Conservation (phyloP, 2,797 vertebrate genomes). For the Gymnocypris eckloni region DNA sequence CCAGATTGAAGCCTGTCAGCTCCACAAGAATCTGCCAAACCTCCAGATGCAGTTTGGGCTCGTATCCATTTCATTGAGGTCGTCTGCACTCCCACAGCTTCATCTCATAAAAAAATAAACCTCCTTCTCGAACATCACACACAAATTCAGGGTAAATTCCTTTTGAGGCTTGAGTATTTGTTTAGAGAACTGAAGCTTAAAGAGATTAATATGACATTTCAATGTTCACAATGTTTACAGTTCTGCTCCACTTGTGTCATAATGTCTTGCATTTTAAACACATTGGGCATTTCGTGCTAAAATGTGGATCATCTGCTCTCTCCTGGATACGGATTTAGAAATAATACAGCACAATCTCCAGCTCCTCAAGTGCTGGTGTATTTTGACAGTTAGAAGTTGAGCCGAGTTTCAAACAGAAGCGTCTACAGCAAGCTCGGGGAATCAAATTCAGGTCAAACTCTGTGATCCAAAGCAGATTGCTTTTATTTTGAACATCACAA, state of each 20-base stretch:
- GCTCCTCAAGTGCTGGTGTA: constrained; percentile 31
- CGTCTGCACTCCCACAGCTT: constrained; percentile 43
- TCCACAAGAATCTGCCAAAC: not conserved
- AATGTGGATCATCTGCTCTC: constrained; percentile 45
- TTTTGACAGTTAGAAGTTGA: constrained; percentile 53
- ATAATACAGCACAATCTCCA: constrained; percentile 33
- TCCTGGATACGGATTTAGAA: constrained; percentile 48
- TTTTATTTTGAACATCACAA: constrained; percentile 57
- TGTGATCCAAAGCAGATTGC: constrained; percentile 62
- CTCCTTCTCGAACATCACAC: constrained; percentile 43
- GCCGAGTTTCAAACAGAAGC: constrained; percentile 8
- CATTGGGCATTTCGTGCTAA: constrained; percentile 32
- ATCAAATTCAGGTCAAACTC: constrained; percentile 58
- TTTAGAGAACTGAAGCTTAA: constrained; percentile 47
- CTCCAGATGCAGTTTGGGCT: constrained; percentile 45
- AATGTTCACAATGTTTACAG: constrained; percentile 44
- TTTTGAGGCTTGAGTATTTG: constrained; percentile 43
- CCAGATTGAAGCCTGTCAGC: constrained; percentile 11
- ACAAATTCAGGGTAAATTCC: constrained; percentile 35
- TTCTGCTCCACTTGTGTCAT: constrained; percentile 47
- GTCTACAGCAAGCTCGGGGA: constrained; percentile 37
- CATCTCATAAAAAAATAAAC: constrained; percentile 42
- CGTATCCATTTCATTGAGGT: constrained; percentile 45
- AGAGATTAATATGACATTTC: constrained; percentile 49
- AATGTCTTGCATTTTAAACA: constrained; percentile 35